Evolutionary conservation across 2,797 vertebrate species (phyloP).

Genomic region (Glyptemys insculpta): DNA sequence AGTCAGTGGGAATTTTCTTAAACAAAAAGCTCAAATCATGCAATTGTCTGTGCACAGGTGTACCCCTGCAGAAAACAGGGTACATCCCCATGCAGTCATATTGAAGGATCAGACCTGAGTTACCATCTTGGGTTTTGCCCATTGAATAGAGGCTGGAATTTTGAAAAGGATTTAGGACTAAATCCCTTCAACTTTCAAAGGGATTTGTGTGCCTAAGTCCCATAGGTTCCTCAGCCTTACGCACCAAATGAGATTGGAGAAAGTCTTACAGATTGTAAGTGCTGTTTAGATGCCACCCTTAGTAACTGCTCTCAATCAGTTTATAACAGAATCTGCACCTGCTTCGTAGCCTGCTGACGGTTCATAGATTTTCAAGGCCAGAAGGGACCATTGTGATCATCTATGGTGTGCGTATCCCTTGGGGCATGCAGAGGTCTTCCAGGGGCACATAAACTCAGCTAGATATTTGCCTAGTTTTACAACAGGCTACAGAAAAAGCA

Average conservation of each 20-base stretch:
- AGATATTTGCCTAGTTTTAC: too few relatives aligned
- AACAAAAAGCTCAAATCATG: neutral
- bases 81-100: neutral
- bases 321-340: neutral
- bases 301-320: neutral
- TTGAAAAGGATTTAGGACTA: neutral
- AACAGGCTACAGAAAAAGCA: too few relatives aligned
- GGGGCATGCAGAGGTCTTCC: too few relatives aligned
- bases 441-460: too few relatives aligned
- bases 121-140: slow-evolving; percentile 5
- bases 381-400: neutral
- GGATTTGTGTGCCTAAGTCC: slow-evolving; percentile 6
- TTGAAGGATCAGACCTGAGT: neutral
- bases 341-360: neutral
- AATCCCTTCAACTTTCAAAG: slow-evolving; percentile 8
- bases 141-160: neutral
- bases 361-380: neutral
- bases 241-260: neutral
- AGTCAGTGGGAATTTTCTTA: neutral
- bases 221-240: neutral
- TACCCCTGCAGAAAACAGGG: neutral
- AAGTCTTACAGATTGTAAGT: neutral
- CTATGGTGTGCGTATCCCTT: too few relatives aligned
- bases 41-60: neutral
- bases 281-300: neutral